Base-by-base conservation (phyloP, 1,140 invertebrate genomes). In the Ceratitis capitata region DNA sequence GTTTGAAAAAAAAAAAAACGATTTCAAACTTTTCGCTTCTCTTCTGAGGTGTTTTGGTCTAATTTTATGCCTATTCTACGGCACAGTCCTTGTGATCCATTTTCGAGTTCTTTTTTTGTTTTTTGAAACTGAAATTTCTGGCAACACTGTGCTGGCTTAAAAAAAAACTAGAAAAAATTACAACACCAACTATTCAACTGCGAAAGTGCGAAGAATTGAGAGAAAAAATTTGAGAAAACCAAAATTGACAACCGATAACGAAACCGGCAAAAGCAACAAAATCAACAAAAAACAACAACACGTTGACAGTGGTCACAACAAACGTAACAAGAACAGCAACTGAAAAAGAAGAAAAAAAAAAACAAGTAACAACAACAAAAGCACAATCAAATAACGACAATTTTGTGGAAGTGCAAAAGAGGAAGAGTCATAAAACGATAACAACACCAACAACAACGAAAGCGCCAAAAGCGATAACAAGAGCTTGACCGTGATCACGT, bases 401-500 rank as follows among this genome's bases (percentile, higher is more conserved):
- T 45, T 10, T 47, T 78, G 42, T 45, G 69, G n/a, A 12, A 78
- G 39, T 78, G 39, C 19, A 47, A 16, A 83, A 51, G 82, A 19
- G 45, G 82, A 32, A 83, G 49, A 83, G 82, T 16, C n/a, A n/a
- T n/a, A n/a, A n/a, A n/a, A n/a, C n/a, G n/a, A n/a, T n/a, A n/a
- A n/a, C n/a, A n/a, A n/a, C n/a, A n/a, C n/a, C n/a, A n/a, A n/a
- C 69, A 78, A 39, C 29, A 26, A 53, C 10, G 6, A 26, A 5
- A 51, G 49, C 49, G n/a, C 12, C 26, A 26, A n/a, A n/a, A n/a
- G 19, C 10, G 14, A 49, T 39, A 26, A n/a, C 69, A 12, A 45
- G 16, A 78, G 69, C 42, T 83, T 83, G 45, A 83, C 82, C 42
- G 26, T 10, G 82, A 49, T 83, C 49, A 83, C 49, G 49, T 51